Evolutionary conservation across 1,140 invertebrate genomes (phyloP), one percentile per base, ranked within the genome.

Genomic region (Drosophila funebris): DNA sequence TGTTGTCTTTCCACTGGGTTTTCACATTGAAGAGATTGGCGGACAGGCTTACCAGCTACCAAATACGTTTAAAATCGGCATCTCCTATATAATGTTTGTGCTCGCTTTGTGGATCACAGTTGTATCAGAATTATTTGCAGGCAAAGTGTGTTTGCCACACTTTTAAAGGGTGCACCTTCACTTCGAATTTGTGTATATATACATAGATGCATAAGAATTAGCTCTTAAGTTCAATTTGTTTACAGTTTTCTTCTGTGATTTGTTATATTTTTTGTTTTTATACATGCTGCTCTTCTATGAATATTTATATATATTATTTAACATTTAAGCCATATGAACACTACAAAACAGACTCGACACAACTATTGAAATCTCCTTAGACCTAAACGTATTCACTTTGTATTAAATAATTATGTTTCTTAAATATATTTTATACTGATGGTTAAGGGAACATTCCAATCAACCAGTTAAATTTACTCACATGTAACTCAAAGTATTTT

Each of bases 101-200:
- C 92, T 99, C 37, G 97, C 97, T 27, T 92, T 99, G 2, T 99
- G 98, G 98, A 97, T 98, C 46, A 98, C 97, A 43, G 98, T 99
- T 3, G 96, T 99, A 76, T 98, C 97, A 7, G 98, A 99, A 93
- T 92, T 99, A 14, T 98, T 99, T 94, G 97, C 97, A 60, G 97
- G 97, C n/a, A 99, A 99, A 96, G 97, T 99, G 8, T 99, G 98
- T 92, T 92, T 98, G 68, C 97, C 97, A 44, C 97, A 98, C 93
- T 97, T 98, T 94, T 98, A 95, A 52, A 73, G 22, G n/a, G 0
- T 54, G 14, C 8, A 9, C 13, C 8, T 18, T 6, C 1, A 46
- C 18, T 27, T 16, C 33, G 22, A 8, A 33, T 24, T 58, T 52
- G 16, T 14, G 9, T 31, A 16, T 63, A 48, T 63, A 70, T 54